Percentiles rank a stretch among this genome's conserved stretches.
phyloP scores from a whole-genome alignment of 2,113 vertebrate species.

The Tragelaphus imberbis region DNA sequence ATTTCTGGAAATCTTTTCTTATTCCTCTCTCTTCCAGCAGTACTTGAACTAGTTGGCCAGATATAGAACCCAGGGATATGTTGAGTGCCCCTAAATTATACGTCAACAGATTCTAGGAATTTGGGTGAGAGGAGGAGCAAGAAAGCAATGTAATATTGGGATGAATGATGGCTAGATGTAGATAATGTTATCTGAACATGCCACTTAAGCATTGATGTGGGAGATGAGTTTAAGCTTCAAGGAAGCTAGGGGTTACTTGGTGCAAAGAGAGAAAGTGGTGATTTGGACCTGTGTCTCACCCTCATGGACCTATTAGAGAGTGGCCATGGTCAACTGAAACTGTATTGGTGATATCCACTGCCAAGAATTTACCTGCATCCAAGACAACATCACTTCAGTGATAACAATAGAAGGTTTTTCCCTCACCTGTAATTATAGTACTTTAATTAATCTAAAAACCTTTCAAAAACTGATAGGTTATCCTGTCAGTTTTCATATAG shows the following conservation, averaged over 20 bases:
- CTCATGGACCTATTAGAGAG: background rate
- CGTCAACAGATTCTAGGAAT: background rate
- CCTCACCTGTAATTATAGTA: background rate
- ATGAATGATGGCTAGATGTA: background rate
- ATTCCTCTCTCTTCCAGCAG: background rate
- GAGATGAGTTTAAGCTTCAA: background rate
- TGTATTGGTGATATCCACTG: background rate
- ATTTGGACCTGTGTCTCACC: background rate
- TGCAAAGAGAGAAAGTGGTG: background rate
- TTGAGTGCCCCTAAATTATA: background rate
- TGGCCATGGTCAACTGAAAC: background rate
- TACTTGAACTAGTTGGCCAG: background rate
- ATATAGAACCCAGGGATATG: background rate
- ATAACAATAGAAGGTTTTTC: background rate
- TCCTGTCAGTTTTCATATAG: background rate
- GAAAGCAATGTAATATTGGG: background rate
- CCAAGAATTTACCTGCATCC: background rate
- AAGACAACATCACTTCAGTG: background rate
- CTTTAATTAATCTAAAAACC: background rate
- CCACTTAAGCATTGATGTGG: background rate
- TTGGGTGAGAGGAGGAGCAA: background rate
- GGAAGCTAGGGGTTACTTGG: background rate
- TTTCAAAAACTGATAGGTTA: background rate
- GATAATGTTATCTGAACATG: background rate
- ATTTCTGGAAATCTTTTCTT: background rate